These are phyloP conservation scores for Salticus scenicus DNA, from an alignment of 2,888 invertebrate species.

Conservation along the genomic window DNA sequence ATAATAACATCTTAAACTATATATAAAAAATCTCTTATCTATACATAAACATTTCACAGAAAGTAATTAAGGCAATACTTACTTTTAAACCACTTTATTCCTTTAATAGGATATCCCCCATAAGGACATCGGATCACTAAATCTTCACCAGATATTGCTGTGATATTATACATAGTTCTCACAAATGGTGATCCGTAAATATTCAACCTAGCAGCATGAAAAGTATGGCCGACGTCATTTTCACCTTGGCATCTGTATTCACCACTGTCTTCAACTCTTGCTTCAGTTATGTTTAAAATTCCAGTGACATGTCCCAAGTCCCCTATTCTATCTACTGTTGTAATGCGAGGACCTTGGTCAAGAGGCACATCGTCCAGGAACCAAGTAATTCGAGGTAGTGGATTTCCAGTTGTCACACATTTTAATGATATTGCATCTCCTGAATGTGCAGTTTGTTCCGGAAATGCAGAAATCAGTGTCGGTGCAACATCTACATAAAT, in stretches of 20 bases:
- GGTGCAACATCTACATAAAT: constrained; percentile 56
- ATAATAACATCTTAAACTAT: too few species aligned
- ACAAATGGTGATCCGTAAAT: constrained; percentile 78
- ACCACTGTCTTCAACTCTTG: constrained; percentile 51
- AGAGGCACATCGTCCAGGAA: constrained; percentile 74
- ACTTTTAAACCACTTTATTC: constrained; percentile 88
- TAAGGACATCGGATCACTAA: constrained; percentile 87
- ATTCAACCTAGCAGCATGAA: constrained; percentile 74
- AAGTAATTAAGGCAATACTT: constrained; percentile 21
- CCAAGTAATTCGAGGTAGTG: constrained; percentile 72
- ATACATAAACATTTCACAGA: too few species aligned
- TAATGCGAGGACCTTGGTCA: constrained; percentile 73
- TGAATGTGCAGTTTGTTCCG: constrained; percentile 49
- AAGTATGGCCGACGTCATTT: constrained; percentile 74
- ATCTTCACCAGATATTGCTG: constrained; percentile 87
- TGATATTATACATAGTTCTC: constrained; percentile 78
- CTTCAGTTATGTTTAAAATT: constrained; percentile 75
- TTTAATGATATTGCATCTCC: constrained; percentile 59
- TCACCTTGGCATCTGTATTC: constrained; percentile 59
- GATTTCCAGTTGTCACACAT: constrained; percentile 72
- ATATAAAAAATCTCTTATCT: too few species aligned
- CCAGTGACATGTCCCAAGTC: constrained; percentile 75
- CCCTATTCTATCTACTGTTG: constrained; percentile 74
- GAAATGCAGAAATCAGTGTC: constrained; percentile 60
- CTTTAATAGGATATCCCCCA: constrained; percentile 88